phyloP scores from a whole-genome alignment of 2,888 invertebrate species.

The Barypeithes pellucidus region DNA sequence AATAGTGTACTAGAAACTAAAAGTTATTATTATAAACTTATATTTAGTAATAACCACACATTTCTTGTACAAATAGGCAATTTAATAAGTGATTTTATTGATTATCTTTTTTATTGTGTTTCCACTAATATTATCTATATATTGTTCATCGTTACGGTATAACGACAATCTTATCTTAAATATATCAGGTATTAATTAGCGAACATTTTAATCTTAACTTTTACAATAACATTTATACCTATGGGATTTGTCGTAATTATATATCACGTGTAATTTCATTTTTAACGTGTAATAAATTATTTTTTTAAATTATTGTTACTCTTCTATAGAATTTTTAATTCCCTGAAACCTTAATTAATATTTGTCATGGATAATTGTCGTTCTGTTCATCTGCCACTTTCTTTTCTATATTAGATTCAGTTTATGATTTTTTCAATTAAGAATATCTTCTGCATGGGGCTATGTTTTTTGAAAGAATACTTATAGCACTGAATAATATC shows the following conservation, averaged over 20 bases:
- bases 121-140: constrained; percentile 27
- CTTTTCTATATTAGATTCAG: too few species aligned
- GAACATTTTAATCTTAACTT: constrained; percentile 13
- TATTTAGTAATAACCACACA: background rate
- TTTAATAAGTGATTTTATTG: constrained; percentile 7
- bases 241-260: background rate
- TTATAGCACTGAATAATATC: too few species aligned
- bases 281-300: background rate
- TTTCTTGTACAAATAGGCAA: background rate
- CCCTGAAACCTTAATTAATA: too few species aligned
- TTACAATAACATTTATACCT: constrained; percentile 18
- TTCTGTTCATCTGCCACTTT: too few species aligned
- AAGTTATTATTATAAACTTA: background rate
- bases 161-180: constrained; percentile 36
- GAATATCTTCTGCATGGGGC: too few species aligned
- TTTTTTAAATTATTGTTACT: background rate
- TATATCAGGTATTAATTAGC: constrained; percentile 17
- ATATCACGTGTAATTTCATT: background rate
- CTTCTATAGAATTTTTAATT: too few species aligned
- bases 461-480: too few species aligned
- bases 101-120: constrained; percentile 10
- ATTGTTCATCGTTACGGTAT: constrained; percentile 23
- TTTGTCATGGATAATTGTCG: too few species aligned
- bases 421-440: too few species aligned
- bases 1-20: too few species aligned